A percentile compares a stretch with the other conserved stretches of the same genome.
Evolutionary conservation across 2,888 invertebrate genomes (phyloP).

Genomic region (Asteroscopus sphinx): DNA sequence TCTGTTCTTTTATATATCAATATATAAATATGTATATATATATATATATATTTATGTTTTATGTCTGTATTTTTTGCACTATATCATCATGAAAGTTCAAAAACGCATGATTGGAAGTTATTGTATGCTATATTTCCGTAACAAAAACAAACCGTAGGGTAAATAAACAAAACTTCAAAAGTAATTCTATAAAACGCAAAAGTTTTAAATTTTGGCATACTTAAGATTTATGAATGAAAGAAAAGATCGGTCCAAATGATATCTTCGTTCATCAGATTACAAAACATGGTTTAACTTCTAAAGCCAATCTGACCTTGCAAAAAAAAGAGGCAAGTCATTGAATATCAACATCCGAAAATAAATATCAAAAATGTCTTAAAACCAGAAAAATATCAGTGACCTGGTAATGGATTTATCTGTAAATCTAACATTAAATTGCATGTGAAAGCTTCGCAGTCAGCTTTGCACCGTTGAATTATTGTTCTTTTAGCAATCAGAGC

Average conservation of each 20-base stretch:
- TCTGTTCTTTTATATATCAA: conserved; percentile 2
- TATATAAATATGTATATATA: no score
- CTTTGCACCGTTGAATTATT: conserved; percentile 52
- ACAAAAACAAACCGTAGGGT: no score
- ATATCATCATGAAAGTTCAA: neutral
- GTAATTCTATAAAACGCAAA: neutral
- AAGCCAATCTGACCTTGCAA: neutral
- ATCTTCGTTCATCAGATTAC: neutral
- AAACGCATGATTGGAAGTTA: neutral
- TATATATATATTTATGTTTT: no score
- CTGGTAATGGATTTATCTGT: conserved; percentile 8
- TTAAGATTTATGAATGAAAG: no score
- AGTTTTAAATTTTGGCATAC: no score
- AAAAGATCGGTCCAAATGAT: neutral
- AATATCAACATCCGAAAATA: neutral
- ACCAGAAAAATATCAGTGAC: neutral
- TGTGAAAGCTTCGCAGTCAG: conserved; percentile 43
- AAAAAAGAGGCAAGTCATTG: neutral
- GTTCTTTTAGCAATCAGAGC: conserved; percentile 66
- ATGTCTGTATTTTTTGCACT: no score
- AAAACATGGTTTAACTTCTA: no score
- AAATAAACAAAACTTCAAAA: neutral
- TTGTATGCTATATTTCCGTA: neutral
- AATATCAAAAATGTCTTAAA: no score
- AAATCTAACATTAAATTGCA: conserved; percentile 32